Base-by-base conservation (phyloP, 2,797 vertebrate species). In the Artibeus lituratus region DNA sequence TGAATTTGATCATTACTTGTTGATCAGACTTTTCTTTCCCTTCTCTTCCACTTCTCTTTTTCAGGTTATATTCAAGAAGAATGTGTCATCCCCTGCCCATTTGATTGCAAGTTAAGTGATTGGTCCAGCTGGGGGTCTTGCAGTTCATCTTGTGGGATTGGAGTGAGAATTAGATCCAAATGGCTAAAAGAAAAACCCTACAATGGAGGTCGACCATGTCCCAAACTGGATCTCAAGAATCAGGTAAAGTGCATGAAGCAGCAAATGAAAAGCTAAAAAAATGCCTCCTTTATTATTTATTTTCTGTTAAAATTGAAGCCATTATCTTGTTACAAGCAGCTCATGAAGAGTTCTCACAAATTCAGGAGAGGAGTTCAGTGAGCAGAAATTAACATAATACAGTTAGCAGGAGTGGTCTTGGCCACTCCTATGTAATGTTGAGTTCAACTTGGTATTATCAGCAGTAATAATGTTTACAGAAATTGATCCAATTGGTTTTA, bases 181-280 rank as follows among this genome's bases (percentile, higher is more conserved):
- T 99, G 99, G 99, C 98, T 99, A n/a, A 99, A 99, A 85, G 99
- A 99, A 97, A 99, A 99, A 97, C 99, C 99, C 9, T 99, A 99
- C 97, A 99, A 99, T 51, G 99, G 99, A 62, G 99, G 99, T 7
- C 99, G 99, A 3, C 99, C 99, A 0, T 99, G 99, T 97, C 99
- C 99, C 77, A 99, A 99, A 96, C 98, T 99, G 97, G 99, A 99
- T 98, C 98, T 99, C 89, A 99, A 99, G 98, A 99, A 99, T 97
- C 99, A 99, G 99, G 99, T 99, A 99, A 99, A 99, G 78, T 42
- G 29, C 2, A 0, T 59, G 72, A 65, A n/a, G 5, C 12, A 73
- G 80, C 74, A 94, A 80, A 5, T 84, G 94, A 73, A 91, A 84
- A 67, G 15, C 42, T 80, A 74, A 78, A 82, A 78, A 35, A 74